Base-by-base conservation (phyloP, 2,888 invertebrate species). In the Gastracanthus pulcherrimus region DNA sequence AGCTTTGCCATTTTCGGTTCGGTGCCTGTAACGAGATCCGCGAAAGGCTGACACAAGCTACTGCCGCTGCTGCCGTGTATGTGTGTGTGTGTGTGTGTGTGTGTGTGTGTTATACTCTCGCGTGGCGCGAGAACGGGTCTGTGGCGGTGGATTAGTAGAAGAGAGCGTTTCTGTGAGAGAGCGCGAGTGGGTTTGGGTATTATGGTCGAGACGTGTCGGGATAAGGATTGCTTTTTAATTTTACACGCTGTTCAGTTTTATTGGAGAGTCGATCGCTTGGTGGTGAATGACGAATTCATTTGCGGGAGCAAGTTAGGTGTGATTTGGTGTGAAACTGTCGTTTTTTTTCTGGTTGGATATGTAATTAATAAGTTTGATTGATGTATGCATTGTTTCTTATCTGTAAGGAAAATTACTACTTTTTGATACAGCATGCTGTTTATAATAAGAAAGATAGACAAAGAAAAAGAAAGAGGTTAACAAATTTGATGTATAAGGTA, bases 1-100 rank as follows among this genome's bases (percentile, higher is more conserved):
- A 23, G 31, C 41, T 74, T 84, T 86, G 78, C 88, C 87, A 87
- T 88, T 87, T 88, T 87, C 81, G 80, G 36, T n/a, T 19, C 72
- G 31, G 80, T 80, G 75, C 67, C 41, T 58, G 38, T 38, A 76
- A 58, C 66, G 67, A 41, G 76, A 76, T 76, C 31, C 16, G n/a
- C 66, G 51, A 16, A n/a, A 66, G 29, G n/a, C 29, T 64, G 71
- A 78, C 71, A 76, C 60, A 76, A 76, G 60, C 31, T 29, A 29
- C 38, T 58, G 34, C n/a, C n/a, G n/a, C n/a, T n/a, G n/a, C n/a
- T n/a, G n/a, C n/a, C n/a, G n/a, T n/a, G n/a, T n/a, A n/a, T n/a
- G n/a, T n/a, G n/a, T n/a, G n/a, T n/a, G n/a, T n/a, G n/a, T n/a
- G n/a, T n/a, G n/a, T n/a, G n/a, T n/a, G n/a, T n/a, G n/a, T n/a